Evolutionary conservation across 2,113 vertebrate species (phyloP).

Genomic region (Otolemur garnettii): DNA sequence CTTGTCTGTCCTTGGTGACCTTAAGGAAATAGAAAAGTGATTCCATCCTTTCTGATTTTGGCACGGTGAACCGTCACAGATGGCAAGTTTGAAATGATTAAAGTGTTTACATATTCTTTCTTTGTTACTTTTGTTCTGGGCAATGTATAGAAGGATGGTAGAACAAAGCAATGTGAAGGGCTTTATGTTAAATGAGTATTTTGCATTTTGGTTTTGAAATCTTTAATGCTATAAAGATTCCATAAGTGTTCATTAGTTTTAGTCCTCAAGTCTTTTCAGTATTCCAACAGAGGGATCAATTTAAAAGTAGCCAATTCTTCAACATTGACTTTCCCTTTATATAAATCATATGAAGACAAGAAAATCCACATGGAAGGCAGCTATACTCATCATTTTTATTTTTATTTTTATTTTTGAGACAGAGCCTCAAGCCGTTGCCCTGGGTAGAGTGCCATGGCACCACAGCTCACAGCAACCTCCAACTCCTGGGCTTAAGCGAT

Average conservation of each 20-base stretch:
- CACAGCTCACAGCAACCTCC: too few species aligned
- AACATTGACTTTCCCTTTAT: background rate
- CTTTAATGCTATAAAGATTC: background rate
- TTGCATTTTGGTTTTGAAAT: constrained; percentile 22
- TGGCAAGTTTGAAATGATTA: constrained; percentile 44
- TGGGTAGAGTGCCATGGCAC: too few species aligned
- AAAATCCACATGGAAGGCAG: background rate
- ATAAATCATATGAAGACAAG: background rate
- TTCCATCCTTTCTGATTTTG: constrained; percentile 69
- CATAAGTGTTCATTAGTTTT: background rate
- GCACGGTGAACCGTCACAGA: background rate
- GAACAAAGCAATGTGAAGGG: background rate
- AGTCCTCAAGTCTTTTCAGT: background rate
- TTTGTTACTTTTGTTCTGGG: background rate
- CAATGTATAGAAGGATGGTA: background rate
- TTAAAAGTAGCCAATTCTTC: background rate
- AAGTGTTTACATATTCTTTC: constrained; percentile 63
- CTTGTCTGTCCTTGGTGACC: constrained; percentile 81
- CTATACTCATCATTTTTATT: too few species aligned
- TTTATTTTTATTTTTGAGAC: too few species aligned
- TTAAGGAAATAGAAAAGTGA: constrained; percentile 74
- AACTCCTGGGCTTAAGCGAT: too few species aligned
- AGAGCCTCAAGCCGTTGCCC: too few species aligned
- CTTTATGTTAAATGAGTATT: background rate
- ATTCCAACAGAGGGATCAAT: background rate